Conservation (phyloP, 2,888 invertebrate genomes). For the Drosophila pseudotakahashii region DNA sequence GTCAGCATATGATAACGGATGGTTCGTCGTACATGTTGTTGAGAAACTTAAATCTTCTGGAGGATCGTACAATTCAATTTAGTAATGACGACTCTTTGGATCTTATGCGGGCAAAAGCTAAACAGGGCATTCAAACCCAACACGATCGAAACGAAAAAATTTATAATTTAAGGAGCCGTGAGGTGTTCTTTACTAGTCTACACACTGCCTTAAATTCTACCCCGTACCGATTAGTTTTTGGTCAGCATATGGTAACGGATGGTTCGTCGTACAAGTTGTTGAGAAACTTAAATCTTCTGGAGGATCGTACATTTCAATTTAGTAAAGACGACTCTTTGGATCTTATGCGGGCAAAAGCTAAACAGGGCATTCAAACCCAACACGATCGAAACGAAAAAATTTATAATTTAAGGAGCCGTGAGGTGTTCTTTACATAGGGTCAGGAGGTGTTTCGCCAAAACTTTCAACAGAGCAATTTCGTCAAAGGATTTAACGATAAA, state of each 20-base stretch:
- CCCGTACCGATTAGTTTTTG: not conserved
- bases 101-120: conserved; percentile 6
- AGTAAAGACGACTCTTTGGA: conserved; percentile 5
- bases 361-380: not conserved
- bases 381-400: conserved; percentile 1
- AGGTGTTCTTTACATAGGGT: conserved; percentile 13
- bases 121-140: not conserved
- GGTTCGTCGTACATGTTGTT: conserved; percentile 5
- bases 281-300: conserved; percentile 2
- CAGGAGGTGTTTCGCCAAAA: not conserved
- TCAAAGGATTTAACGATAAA: conserved; percentile 4
- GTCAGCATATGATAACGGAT: conserved; percentile 10
- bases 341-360: conserved; percentile 6
- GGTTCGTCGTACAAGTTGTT: conserved; percentile 6
- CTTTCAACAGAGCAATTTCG: conserved; percentile 5
- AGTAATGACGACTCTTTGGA: conserved; percentile 5
- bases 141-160: conserved; percentile 1
- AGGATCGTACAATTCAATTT: conserved; percentile 1
- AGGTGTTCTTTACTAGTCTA: conserved; percentile 6
- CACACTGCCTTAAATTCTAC: not conserved
- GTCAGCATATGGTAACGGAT: conserved; percentile 10
- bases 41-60: conserved; percentile 2
- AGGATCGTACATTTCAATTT: conserved; percentile 1
- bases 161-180: conserved; percentile 11
- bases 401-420: conserved; percentile 11